Percentiles rank a stretch among this genome's conserved stretches.
These are phyloP conservation scores for Coenonympha arcania DNA, from an alignment of 2,888 invertebrate species.

Conservation along the genomic window DNA sequence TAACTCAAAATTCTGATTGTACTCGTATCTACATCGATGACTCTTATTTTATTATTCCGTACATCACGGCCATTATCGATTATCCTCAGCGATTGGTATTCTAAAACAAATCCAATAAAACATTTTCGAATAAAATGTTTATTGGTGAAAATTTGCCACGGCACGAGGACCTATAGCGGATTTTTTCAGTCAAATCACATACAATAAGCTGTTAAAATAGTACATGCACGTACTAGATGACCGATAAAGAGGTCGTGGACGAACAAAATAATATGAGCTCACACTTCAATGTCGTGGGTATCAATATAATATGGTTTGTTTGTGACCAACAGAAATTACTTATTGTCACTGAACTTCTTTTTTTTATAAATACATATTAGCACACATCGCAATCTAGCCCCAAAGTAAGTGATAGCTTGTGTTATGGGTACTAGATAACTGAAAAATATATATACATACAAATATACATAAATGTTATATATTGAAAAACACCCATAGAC, in stretches of 20 bases:
- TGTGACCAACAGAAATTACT: slow-evolving; percentile 21
- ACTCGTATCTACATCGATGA: neutral
- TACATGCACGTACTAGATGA: slow-evolving; percentile 63
- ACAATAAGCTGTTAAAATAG: slow-evolving; percentile 57
- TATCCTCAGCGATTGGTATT: slow-evolving; percentile 10
- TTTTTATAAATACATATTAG: no score
- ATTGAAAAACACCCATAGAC: no score
- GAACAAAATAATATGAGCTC: slow-evolving; percentile 57
- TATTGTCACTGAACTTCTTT: no score
- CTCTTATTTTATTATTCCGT: slow-evolving; percentile 6
- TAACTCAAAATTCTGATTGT: no score
- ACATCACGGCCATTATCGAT: neutral
- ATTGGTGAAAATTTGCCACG: slow-evolving; percentile 12
- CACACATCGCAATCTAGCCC: no score
- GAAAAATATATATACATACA: no score
- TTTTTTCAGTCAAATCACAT: slow-evolving; percentile 39
- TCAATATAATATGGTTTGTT: slow-evolving; percentile 35
- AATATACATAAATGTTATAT: no score
- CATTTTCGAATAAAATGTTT: slow-evolving; percentile 6
- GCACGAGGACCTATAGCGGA: slow-evolving; percentile 8
- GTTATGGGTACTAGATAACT: no score
- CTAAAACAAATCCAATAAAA: neutral
- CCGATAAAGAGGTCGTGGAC: slow-evolving; percentile 62
- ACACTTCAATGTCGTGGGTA: slow-evolving; percentile 50
- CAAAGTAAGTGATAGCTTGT: no score